These are phyloP conservation scores for Casuarius casuarius DNA, from an alignment of 2,113 vertebrate genomes.

Conservation along the genomic window DNA sequence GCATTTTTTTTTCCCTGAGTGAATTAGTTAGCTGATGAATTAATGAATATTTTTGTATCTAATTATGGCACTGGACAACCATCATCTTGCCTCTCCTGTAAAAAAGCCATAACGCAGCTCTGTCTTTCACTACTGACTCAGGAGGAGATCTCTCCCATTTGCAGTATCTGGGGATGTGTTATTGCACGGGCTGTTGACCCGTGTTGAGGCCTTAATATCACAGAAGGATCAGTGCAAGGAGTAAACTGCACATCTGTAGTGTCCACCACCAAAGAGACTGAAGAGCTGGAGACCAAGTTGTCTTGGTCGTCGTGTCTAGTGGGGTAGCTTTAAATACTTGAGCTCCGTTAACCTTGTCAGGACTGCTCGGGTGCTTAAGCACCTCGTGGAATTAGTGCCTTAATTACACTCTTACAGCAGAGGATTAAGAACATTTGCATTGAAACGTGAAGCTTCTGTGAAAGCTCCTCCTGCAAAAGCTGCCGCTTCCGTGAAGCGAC, in stretches of 20 bases:
- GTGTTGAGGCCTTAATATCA: neutral
- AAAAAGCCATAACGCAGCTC: neutral
- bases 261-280: neutral
- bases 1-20: neutral
- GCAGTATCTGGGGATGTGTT: neutral
- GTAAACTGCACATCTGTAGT: neutral
- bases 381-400: neutral
- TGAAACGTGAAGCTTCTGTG: neutral
- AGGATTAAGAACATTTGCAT: constrained; percentile 36
- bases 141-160: neutral
- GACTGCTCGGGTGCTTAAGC: neutral
- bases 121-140: fast-evolving
- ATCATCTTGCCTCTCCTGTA: neutral
- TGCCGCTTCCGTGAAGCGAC: neutral
- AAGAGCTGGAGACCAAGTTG: neutral
- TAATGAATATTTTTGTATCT: constrained; percentile 36
- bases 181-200: neutral
- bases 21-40: neutral
- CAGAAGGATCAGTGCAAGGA: neutral
- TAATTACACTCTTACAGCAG: neutral
- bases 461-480: constrained; percentile 9
- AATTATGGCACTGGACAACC: neutral
- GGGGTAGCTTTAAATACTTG: neutral
- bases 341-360: neutral
- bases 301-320: neutral